Base-by-base conservation (phyloP, 2,888 invertebrate species). In the Melinopterus prodromus region DNA sequence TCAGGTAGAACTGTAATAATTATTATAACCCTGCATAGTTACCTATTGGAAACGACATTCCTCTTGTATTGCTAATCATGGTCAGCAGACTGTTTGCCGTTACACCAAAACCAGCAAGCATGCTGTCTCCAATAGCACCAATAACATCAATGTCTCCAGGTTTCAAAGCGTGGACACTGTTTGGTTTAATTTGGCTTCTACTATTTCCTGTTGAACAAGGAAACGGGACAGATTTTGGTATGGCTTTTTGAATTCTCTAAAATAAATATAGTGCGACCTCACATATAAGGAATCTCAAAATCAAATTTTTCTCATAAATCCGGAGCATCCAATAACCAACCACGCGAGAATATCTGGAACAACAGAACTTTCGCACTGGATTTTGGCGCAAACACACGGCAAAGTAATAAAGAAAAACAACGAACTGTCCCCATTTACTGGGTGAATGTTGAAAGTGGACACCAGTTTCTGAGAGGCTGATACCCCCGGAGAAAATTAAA, bases 141-240 rank as follows among this genome's bases (percentile, higher is more conserved):
- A 93, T 88, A 0, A 93, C 88, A 82, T 93, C 92, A 53, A 93
- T 91, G 85, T 93, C 93, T 6, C 93, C 93, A 0, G 93, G 93
- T 76, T 91, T 88, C 78, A 93, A 83, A 71, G 89, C 86, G 87
- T 93, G 91, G 6, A 93, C 92, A n/a, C 90, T 91, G 0, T 83
- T 88, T 0, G 93, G 93, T 5, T 89, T 85, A 15, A 81, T 80
- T 6, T 80, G 6, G 6, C 86, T 86, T 78, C 90, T 86, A 0
- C 86, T 86, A 15, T 85, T 85, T 53, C 87, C 86, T 16, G 87
- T 82, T 70, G 86, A 80, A 76, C 90, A 91, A 2, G 88, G 89
- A 84, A 91, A 91, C 14, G 86, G 85, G n/a, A 84, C 81, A 2
- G 79, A 80, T 16, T 70, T 35, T 16, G 16, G 2, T 71, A 36